phyloP scores from a whole-genome alignment of 2,113 vertebrate species.

The Alligator mississippiensis region DNA sequence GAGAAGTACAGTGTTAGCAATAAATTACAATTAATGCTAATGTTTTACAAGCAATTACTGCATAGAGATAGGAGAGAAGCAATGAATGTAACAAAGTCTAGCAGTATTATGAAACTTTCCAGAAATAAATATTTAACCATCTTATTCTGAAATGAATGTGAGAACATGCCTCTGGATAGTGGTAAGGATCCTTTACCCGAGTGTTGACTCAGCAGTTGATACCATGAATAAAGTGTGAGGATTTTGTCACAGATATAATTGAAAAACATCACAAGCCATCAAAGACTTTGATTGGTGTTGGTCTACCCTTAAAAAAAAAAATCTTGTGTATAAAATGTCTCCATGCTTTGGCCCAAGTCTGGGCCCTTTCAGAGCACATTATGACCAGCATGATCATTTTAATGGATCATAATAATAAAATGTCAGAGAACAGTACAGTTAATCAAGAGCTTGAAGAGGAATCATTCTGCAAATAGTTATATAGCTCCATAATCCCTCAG shows the following conservation, averaged over 20 bases:
- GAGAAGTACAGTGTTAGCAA: not conserved
- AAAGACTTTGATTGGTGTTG: slow-evolving; percentile 8
- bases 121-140: slow-evolving; percentile 76
- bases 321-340: not conserved
- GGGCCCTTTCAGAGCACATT: slow-evolving; percentile 38
- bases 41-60: slow-evolving; percentile 69
- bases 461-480: slow-evolving; percentile 45
- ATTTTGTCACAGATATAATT: slow-evolving; percentile 15
- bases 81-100: slow-evolving; percentile 65
- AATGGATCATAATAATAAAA: slow-evolving; percentile 36
- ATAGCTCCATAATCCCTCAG: slow-evolving; percentile 38
- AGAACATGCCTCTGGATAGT: slow-evolving; percentile 55
- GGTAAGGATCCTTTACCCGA: slow-evolving; percentile 37
- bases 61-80: slow-evolving; percentile 63
- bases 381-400: slow-evolving; percentile 40
- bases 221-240: not conserved
- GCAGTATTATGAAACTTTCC: slow-evolving; percentile 55
- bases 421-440: slow-evolving; percentile 37
- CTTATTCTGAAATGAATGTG: slow-evolving; percentile 64
- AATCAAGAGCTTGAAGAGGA: slow-evolving; percentile 60
- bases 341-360: not conserved
- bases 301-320: slow-evolving; percentile 17
- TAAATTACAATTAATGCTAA: slow-evolving; percentile 52
- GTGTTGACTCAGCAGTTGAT: slow-evolving; percentile 28
- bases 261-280: slow-evolving; percentile 56